Evolutionary conservation across 2,113 vertebrate genomes (phyloP), one percentile per base, ranked within the genome.

Genomic region (Azemiops feae): DNA sequence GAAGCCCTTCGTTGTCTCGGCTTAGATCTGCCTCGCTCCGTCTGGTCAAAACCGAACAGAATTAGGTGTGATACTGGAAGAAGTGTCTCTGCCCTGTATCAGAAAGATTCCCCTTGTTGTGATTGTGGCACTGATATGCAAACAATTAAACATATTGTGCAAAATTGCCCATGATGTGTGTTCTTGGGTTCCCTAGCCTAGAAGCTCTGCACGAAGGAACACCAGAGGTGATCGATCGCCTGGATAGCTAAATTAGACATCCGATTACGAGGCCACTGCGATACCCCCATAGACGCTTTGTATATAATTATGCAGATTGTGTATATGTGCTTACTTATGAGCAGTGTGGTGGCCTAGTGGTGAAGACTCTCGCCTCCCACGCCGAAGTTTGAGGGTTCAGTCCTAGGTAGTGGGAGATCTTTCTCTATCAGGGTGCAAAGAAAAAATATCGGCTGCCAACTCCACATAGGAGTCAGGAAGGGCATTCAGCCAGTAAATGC

Each of bases 141-240:
- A n/a, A 64, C 60, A n/a, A 5, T 64, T 64, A 64, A 64, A 64
- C 60, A n/a, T 5, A 64, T 64, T 64, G 27, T 4, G 27, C 11
- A 64, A 64, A 12, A 30, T 64, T 30, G 4, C 4, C 27, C 12
- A 14, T 1, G 0, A 14, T 12, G 0, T n/a, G 47, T 50, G 47
- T 50, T 50, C 47, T 64, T 27, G 14, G 58, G 25, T 64, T 64
- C 60, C 23, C 23, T 25, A 58, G 57, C 23, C 23, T 25, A 58
- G 57, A 58, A 58, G 2, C 27, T 25, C 23, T 58, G 3, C 27
- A 30, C 27, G 12, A 64, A 64, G 27, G 10, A 64, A n/a, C 27
- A 1, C 30, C 11, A 4, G 58, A 64, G 27, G 11, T 0, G 0
- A 64, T n/a, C 1, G 0, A 64, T n/a, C 0, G 0, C 3, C 27